Evolutionary conservation across 2,113 vertebrate species (phyloP).

Genomic region (Tinamus guttatus): DNA sequence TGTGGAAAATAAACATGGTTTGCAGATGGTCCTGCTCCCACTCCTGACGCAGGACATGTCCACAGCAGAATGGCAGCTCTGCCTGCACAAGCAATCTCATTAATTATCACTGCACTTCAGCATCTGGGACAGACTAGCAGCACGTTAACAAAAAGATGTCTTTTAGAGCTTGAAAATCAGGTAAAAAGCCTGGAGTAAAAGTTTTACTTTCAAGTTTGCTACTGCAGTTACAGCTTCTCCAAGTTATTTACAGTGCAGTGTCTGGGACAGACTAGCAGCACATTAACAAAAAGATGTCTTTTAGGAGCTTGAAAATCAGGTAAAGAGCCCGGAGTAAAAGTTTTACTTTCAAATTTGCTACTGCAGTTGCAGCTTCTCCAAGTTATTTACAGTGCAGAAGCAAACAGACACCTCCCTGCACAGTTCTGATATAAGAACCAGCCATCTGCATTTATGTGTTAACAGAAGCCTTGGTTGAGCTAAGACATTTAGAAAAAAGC

Average conservation of each 20-base stretch:
- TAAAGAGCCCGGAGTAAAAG: conserved; percentile 52
- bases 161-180: conserved; percentile 39
- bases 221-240: conserved; percentile 24
- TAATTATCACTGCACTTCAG: conserved; percentile 50
- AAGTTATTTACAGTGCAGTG: not conserved
- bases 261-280: too few species aligned
- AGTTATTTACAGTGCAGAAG: not conserved
- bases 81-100: conserved; percentile 19
- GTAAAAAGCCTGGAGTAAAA: conserved; percentile 50
- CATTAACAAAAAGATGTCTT: too few species aligned
- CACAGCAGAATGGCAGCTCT: not conserved
- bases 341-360: conserved; percentile 51
- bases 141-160: not conserved
- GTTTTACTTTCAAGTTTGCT: conserved; percentile 48
- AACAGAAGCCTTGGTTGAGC: conserved; percentile 67
- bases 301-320: conserved; percentile 33
- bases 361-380: conserved; percentile 11
- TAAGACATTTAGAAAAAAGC: not conserved
- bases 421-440: conserved; percentile 38
- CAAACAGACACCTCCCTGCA: conserved; percentile 1
- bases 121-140: conserved; percentile 1
- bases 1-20: not conserved
- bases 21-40: not conserved
- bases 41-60: not conserved
- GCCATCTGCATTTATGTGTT: conserved; percentile 13